Evolutionary conservation across 2,113 vertebrate genomes (phyloP).

Genomic region (Eonycteris spelaea): DNA sequence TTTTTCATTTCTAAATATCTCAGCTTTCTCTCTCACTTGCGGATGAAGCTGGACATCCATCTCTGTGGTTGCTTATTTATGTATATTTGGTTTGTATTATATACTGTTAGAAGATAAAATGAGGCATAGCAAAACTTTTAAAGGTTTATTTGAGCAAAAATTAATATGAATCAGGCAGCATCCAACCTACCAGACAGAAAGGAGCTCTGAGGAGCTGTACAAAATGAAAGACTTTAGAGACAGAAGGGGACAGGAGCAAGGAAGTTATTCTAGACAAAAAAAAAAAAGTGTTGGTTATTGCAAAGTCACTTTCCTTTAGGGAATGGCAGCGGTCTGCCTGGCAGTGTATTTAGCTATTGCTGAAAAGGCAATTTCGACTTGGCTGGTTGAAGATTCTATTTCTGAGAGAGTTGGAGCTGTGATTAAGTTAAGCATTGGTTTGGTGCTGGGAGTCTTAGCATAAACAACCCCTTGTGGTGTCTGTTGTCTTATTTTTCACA

Average conservation of each 20-base stretch:
- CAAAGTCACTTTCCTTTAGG: background rate
- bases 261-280: background rate
- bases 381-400: background rate
- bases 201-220: background rate
- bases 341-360: background rate
- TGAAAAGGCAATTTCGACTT: background rate
- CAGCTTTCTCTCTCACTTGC: background rate
- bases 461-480: background rate
- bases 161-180: background rate
- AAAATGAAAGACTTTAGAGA: background rate
- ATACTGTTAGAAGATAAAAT: background rate
- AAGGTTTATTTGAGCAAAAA: background rate
- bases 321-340: background rate
- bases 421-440: background rate
- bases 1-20: background rate
- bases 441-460: background rate
- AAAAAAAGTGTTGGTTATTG: background rate
- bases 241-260: background rate
- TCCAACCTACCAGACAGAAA: background rate
- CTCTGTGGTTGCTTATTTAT: background rate
- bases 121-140: background rate
- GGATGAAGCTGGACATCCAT: background rate
- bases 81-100: background rate
- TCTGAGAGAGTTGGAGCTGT: background rate
- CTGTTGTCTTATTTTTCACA: background rate